Evolutionary conservation across 2,113 vertebrate species (phyloP).

Genomic region (Piprites chloris): DNA sequence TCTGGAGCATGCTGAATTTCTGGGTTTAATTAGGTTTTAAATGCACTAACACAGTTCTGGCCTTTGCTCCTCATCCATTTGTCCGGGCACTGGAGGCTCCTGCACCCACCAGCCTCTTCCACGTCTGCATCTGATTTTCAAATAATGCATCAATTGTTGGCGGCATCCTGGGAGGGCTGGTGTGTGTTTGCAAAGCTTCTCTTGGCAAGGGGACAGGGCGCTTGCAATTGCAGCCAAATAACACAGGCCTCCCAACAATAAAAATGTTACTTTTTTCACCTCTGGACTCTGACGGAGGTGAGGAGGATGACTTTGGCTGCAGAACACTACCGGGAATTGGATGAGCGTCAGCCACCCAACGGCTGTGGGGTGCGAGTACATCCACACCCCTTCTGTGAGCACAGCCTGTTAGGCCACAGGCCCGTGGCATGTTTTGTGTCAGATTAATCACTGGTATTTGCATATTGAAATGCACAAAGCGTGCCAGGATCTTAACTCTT

Average conservation of each 20-base stretch:
- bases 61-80: not conserved
- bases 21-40: not conserved
- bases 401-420: rapidly evolving
- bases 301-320: not conserved
- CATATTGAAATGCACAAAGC: not conserved
- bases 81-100: not conserved
- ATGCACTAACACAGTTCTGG: not conserved
- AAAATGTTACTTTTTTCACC: not conserved
- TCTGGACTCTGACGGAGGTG: not conserved
- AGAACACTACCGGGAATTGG: not conserved
- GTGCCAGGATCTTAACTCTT: not conserved
- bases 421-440: not conserved
- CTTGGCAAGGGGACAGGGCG: not conserved
- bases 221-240: not conserved
- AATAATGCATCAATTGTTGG: not conserved
- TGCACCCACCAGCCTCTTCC: not conserved
- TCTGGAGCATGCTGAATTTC: not conserved
- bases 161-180: not conserved
- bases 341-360: not conserved
- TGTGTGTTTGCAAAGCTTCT: not conserved
- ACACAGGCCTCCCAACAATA: not conserved
- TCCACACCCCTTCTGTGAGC: not conserved
- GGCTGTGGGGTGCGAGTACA: not conserved
- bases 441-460: not conserved
- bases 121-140: not conserved